Percentiles rank a stretch among this genome's conserved stretches.
phyloP scores from a whole-genome alignment of 2,888 invertebrate species.

The Lithosia quadra region DNA sequence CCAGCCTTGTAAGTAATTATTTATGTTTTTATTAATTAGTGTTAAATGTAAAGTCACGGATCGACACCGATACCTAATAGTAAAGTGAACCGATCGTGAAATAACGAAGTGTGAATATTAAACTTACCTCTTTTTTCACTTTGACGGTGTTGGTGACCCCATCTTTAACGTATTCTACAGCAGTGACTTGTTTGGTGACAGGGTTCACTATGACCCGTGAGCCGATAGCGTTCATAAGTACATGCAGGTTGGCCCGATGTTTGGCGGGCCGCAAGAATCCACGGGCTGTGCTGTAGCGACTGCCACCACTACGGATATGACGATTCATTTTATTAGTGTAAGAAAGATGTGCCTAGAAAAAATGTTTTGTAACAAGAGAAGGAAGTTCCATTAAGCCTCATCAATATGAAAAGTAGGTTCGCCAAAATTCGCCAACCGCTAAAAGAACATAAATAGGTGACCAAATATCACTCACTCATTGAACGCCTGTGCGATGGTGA shows the following conservation, averaged over 20 bases:
- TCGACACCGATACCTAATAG: too few species aligned
- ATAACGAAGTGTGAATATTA: background rate
- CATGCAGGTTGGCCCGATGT: slow-evolving; percentile 87
- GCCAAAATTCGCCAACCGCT: too few species aligned
- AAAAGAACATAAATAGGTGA: too few species aligned
- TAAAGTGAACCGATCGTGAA: too few species aligned
- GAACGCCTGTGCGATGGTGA: slow-evolving; percentile 89
- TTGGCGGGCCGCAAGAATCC: slow-evolving; percentile 88
- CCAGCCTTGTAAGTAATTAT: too few species aligned
- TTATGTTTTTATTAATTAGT: too few species aligned
- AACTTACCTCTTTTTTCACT: slow-evolving; percentile 84
- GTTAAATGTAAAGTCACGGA: too few species aligned
- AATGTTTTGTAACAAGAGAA: too few species aligned
- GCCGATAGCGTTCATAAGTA: slow-evolving; percentile 88
- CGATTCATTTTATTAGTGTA: background rate
- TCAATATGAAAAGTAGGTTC: too few species aligned
- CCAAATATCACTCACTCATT: slow-evolving; percentile 82
- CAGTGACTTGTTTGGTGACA: slow-evolving; percentile 82
- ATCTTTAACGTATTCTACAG: slow-evolving; percentile 88
- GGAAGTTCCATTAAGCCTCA: too few species aligned
- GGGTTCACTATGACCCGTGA: slow-evolving; percentile 86
- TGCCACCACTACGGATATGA: slow-evolving; percentile 81
- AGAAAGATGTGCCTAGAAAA: too few species aligned
- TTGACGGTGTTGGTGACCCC: slow-evolving; percentile 77
- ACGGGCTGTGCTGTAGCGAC: slow-evolving; percentile 87